phyloP scores from a whole-genome alignment of 2,797 vertebrate species.

The Clarias pachynema region DNA sequence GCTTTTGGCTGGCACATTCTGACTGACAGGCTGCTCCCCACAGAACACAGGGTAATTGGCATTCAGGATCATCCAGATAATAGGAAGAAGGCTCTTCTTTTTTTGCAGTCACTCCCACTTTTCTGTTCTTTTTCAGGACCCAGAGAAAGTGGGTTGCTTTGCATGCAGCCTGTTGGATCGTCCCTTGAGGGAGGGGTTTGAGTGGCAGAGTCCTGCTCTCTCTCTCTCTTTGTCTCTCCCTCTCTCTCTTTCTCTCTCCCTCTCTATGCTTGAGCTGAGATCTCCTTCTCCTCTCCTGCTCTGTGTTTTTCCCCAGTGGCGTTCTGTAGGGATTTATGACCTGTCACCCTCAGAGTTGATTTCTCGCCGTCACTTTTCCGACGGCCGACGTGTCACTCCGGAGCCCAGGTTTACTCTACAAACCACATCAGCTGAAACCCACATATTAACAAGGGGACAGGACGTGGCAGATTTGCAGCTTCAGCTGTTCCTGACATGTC shows the following conservation, averaged over 20 bases:
- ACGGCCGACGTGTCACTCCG: conserved; percentile 68
- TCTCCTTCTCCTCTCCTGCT: conserved; percentile 76
- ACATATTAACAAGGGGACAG: conserved; percentile 61
- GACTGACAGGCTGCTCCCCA: conserved; percentile 76
- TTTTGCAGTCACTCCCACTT: conserved; percentile 42
- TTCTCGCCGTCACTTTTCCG: conserved; percentile 60
- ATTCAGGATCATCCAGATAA: conserved; percentile 78
- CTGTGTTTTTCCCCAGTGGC: conserved; percentile 63
- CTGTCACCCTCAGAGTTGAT: conserved; percentile 69
- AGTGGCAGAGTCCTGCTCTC: conserved; percentile 66
- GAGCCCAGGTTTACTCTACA: conserved; percentile 64
- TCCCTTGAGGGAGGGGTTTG: conserved; percentile 69
- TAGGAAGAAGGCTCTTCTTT: conserved; percentile 67
- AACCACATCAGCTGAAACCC: conserved; percentile 54
- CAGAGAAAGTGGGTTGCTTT: conserved; percentile 61
- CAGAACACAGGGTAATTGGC: conserved; percentile 76
- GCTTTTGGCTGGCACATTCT: conserved; percentile 60
- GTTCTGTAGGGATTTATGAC: conserved; percentile 80
- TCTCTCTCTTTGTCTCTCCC: not conserved
- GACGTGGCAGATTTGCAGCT: conserved; percentile 53
- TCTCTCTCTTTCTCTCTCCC: not conserved
- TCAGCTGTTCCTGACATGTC: conserved; percentile 51
- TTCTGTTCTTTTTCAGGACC: conserved; percentile 35
- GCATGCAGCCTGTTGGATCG: conserved; percentile 74
- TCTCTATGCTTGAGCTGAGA: conserved; percentile 77